Conservation (phyloP, 2,888 invertebrate species). For the Pilophorus perplexus region DNA sequence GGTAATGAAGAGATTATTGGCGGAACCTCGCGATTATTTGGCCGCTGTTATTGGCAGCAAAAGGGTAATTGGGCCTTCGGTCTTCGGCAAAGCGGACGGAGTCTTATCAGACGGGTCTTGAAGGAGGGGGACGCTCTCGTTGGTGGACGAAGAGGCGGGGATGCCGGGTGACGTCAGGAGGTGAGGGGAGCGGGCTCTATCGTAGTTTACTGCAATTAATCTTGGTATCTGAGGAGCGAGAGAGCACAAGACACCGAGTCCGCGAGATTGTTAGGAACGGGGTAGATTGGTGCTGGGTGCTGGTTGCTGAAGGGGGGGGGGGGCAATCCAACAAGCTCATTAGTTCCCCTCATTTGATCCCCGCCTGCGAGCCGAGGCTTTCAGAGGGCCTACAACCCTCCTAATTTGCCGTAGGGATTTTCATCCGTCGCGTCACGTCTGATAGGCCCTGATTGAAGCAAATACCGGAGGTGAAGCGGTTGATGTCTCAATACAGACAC, state of each 20-base stretch:
- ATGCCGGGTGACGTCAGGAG: no score
- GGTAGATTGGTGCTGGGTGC: no score
- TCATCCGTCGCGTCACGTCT: neutral
- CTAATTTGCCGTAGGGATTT: neutral
- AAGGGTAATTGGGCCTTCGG: slow-evolving; percentile 1
- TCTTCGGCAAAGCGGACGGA: slow-evolving; percentile 5
- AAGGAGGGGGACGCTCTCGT: no score
- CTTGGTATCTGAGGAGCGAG: slow-evolving; percentile 1
- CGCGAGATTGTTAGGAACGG: no score
- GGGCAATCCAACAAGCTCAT: slow-evolving; percentile 32
- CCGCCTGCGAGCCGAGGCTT: no score
- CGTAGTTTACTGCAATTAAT: slow-evolving; percentile 9
- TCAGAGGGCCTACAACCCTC: neutral
- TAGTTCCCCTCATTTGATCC: slow-evolving; percentile 29
- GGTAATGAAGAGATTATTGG: slow-evolving; percentile 17
- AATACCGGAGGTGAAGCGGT: no score
- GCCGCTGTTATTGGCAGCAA: slow-evolving; percentile 16
- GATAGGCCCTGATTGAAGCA: no score
- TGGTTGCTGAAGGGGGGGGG: no score
- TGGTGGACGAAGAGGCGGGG: no score
- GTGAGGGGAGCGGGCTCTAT: neutral
- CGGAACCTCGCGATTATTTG: slow-evolving; percentile 5
- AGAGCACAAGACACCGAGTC: slow-evolving; percentile 19
- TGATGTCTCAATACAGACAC: no score
- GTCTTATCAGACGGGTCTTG: no score